Evolutionary conservation across 2,113 vertebrate species (phyloP).

Genomic region (Amazona vittata): DNA sequence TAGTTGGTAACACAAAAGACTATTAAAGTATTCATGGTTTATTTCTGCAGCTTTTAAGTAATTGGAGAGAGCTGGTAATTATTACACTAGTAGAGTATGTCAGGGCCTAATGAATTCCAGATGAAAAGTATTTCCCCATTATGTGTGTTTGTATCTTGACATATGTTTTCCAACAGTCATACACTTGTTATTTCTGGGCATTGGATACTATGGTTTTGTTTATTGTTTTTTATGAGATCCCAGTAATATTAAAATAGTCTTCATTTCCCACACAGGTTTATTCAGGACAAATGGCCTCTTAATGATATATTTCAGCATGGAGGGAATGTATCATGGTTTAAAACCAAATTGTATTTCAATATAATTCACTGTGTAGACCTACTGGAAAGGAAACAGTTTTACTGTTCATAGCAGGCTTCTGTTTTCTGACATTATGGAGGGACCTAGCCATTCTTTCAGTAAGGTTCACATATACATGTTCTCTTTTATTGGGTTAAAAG

Average conservation of each 20-base stretch:
- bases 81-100: background rate
- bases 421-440: background rate
- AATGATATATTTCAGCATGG: background rate
- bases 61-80: background rate
- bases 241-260: background rate
- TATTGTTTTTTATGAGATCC: background rate
- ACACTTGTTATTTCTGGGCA: background rate
- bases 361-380: background rate
- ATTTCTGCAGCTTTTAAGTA: slow-evolving; percentile 9
- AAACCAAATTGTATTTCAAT: background rate
- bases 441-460: background rate
- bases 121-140: background rate
- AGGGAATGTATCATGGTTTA: background rate
- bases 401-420: background rate
- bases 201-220: background rate
- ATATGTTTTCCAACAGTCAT: background rate
- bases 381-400: background rate
- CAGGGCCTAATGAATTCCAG: background rate
- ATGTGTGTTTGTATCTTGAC: background rate
- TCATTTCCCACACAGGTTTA: background rate
- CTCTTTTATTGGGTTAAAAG: background rate
- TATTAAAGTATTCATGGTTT: background rate
- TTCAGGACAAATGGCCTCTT: background rate
- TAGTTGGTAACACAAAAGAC: background rate
- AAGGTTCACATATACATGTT: background rate